A percentile compares a stretch with the other conserved stretches of the same genome.
phyloP scores from a whole-genome alignment of 2,113 vertebrate species.

The Gymnocephalus cernua region DNA sequence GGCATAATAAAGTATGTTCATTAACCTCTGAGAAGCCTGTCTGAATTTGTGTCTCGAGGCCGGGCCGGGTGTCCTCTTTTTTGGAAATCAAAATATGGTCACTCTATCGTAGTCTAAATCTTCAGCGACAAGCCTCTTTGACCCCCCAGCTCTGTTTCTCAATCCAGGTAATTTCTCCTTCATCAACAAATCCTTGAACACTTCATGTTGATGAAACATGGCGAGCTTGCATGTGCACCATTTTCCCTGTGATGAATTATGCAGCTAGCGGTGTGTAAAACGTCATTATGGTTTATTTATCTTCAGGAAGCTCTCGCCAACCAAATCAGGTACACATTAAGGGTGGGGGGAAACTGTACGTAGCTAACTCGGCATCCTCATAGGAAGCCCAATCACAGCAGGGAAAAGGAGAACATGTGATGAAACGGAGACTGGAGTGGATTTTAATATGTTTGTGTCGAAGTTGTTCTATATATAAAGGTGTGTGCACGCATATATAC shows the following conservation, averaged over 20 bases:
- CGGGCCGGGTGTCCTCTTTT: too few species aligned
- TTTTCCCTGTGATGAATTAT: conserved; percentile 66
- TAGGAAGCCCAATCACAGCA: not conserved
- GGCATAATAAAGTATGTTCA: too few species aligned
- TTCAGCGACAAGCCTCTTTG: conserved; percentile 29
- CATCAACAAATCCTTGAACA: conserved; percentile 27
- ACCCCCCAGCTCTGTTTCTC: conserved; percentile 35
- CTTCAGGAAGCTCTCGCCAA: conserved; percentile 14
- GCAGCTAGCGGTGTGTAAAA: conserved; percentile 48
- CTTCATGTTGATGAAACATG: conserved; percentile 54
- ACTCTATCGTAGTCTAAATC: too few species aligned
- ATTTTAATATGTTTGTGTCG: not conserved
- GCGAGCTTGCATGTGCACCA: conserved; percentile 17
- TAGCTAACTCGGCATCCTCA: not conserved
- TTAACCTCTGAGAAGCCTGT: too few species aligned
- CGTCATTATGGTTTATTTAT: conserved; percentile 66
- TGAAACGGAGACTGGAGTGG: not conserved
- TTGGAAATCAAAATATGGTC: too few species aligned
- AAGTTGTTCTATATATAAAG: conserved; percentile 3
- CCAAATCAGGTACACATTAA: conserved; percentile 40
- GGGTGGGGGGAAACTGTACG: not conserved
- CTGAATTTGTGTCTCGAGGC: too few species aligned
- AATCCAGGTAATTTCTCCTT: conserved; percentile 44
- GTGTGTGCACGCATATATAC: not conserved
- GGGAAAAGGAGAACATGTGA: conserved; percentile 7